Conservation (phyloP, 37 sponge, comb jelly and placozoan species). For the Lycopodina hypogea region DNA sequence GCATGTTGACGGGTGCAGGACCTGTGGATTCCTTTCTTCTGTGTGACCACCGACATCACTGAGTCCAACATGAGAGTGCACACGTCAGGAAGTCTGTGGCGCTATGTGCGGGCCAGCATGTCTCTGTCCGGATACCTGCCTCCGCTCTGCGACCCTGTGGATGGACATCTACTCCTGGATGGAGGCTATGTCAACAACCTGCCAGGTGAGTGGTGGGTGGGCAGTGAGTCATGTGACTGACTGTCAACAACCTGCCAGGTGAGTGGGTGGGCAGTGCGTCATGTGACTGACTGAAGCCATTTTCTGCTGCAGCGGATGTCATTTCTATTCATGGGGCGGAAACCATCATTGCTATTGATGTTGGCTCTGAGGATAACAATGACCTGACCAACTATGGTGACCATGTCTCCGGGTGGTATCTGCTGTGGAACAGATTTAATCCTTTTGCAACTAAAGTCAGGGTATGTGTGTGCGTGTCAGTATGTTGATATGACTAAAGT, state of each 20-base stretch:
- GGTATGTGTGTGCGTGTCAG: constrained; percentile 34
- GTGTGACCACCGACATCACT: constrained; percentile 90
- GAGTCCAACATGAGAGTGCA: constrained; percentile 87
- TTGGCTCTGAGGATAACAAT: constrained; percentile 81
- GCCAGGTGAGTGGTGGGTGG: constrained; percentile 53
- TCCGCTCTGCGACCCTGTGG: constrained; percentile 95
- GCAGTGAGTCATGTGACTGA: neutral
- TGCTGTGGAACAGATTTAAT: constrained; percentile 80
- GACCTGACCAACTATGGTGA: constrained; percentile 93
- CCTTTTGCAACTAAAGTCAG: constrained; percentile 78
- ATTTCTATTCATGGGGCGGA: constrained; percentile 72
- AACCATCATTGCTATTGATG: constrained; percentile 89
- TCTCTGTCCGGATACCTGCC: constrained; percentile 95
- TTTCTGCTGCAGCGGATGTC: constrained; percentile 72
- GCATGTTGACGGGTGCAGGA: no score
- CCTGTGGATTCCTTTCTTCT: constrained; percentile 96
- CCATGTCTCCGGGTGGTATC: constrained; percentile 85
- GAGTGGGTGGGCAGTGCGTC: neutral
- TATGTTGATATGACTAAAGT: constrained; percentile 38
- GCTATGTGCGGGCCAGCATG: constrained; percentile 96
- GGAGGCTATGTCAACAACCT: constrained; percentile 97
- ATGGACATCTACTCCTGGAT: constrained; percentile 95
- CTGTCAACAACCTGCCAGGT: constrained; percentile 93
- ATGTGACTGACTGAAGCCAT: neutral
- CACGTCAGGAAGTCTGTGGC: constrained; percentile 74